Base-by-base conservation (phyloP, 2,113 vertebrate species). In the Cricetomys ansorgei region DNA sequence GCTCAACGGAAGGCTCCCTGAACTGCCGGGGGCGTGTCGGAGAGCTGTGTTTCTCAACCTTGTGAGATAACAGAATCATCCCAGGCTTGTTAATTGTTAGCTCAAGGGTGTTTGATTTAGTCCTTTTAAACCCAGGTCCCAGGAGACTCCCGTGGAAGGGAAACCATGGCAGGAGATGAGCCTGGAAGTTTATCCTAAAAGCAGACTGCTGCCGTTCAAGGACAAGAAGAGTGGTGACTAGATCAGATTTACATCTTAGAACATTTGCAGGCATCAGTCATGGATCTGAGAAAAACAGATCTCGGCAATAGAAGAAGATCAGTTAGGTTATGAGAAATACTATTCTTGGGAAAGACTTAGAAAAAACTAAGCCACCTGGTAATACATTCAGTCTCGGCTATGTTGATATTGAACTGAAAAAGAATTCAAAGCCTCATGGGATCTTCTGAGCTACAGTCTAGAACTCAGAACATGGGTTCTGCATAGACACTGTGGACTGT, bases 221-320 rank as follows among this genome's bases (percentile, higher is more conserved):
- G 31, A 45, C 85, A 87, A 92, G 76, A 48, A 59, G 29, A 76
- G 29, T n/a, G 23, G 37, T 72, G 48, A 40, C 48, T 91, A 92
- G 48, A 69, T 77, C 40, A 89, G 73, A 75, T 90, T 79, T 94
- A 23, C 48, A 76, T 96, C 96, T 95, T 94, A 91, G 55, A 94
- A 86, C 94, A 67, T 92, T 84, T 81, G 37, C 29, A 57, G 65
- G 55, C 15, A 80, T 21, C 27, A 86, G 48, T 59, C 43, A 31
- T 25, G 17, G 83, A 37, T 7, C 75, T 37, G 89, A 88, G 76
- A 65, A 79, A 79, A 90, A 67, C 15, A 23, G 37, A 89, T 40
- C 57, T 89, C 77, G 65, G 53, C 53, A 48, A 73, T 67, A 45
- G 62, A 64, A 45, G 62, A 64, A 87, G 29, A 69, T 29, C 29